phyloP scores from a whole-genome alignment of 2,113 vertebrate species.

The Triplophysa rosa region DNA sequence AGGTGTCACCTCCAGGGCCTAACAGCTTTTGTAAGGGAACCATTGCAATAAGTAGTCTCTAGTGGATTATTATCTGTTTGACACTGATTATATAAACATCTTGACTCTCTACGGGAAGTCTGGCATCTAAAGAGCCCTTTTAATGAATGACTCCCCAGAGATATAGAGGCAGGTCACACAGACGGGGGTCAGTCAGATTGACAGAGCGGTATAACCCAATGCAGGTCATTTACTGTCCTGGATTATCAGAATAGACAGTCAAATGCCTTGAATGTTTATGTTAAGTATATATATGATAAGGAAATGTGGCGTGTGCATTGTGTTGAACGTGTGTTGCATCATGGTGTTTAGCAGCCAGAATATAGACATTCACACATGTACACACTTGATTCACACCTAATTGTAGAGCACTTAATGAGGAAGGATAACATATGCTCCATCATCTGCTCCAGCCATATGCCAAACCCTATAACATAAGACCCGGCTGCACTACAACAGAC shows the following conservation, averaged over 20 bases:
- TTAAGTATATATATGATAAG: conserved; percentile 1
- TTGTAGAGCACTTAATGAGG: conserved; percentile 47
- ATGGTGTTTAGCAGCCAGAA: not conserved
- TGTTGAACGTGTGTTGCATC: not conserved
- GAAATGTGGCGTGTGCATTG: not conserved
- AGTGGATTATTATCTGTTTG: not conserved
- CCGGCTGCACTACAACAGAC: conserved; percentile 6
- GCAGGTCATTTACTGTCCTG: conserved; percentile 9
- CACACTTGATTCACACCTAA: conserved; percentile 53
- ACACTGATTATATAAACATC: conserved; percentile 40
- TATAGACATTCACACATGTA: conserved; percentile 10
- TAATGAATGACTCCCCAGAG: conserved; percentile 55
- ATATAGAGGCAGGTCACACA: conserved; percentile 29
- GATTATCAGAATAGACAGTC: conserved; percentile 1
- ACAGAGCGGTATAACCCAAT: conserved; percentile 24
- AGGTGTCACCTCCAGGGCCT: not conserved
- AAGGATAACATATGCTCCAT: conserved; percentile 59
- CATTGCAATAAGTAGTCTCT: conserved; percentile 24
- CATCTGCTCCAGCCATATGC: conserved; percentile 65
- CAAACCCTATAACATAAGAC: conserved; percentile 51
- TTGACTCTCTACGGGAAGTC: conserved; percentile 6
- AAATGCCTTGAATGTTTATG: not conserved
- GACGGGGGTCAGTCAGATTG: not conserved
- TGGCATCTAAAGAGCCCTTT: conserved; percentile 40
- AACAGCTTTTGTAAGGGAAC: not conserved